These are phyloP conservation scores for Euwallacea fornicatus DNA, from an alignment of 1,140 invertebrate species.

Conservation along the genomic window DNA sequence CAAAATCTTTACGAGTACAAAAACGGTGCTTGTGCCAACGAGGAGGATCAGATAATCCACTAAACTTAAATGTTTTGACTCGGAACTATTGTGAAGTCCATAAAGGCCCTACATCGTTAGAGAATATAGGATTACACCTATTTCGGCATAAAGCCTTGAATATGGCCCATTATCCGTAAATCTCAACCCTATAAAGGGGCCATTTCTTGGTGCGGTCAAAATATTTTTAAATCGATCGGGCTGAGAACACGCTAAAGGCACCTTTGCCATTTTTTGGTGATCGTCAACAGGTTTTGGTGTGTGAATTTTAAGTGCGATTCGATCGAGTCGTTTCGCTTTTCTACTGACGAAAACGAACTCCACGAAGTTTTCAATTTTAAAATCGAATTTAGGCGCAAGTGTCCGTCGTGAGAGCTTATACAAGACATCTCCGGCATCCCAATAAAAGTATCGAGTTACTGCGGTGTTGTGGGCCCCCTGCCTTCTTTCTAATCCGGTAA, in stretches of 20 bases:
- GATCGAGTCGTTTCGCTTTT: not conserved
- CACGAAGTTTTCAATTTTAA: too few species aligned
- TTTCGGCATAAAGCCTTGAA: constrained; percentile 47
- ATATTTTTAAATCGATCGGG: constrained; percentile 49
- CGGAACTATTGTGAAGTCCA: constrained; percentile 36
- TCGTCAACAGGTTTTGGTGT: not conserved
- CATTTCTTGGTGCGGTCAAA: constrained; percentile 48
- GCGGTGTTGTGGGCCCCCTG: constrained; percentile 1
- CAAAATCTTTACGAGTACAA: too few species aligned
- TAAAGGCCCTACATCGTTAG: constrained; percentile 42
- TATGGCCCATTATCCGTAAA: constrained; percentile 49
- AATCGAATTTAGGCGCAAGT: too few species aligned
- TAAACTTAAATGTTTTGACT: constrained; percentile 47
- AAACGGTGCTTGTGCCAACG: not conserved
- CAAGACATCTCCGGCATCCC: constrained; percentile 7
- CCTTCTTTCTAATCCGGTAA: constrained; percentile 26
- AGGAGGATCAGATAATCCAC: constrained; percentile 30
- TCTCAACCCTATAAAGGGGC: constrained; percentile 40
- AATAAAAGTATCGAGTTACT: constrained; percentile 37
- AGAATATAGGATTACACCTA: constrained; percentile 49
- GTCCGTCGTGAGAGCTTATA: constrained; percentile 28
- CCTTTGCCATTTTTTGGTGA: not conserved
- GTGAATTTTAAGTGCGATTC: not conserved
- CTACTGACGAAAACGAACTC: too few species aligned
- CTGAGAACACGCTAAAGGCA: not conserved